Evolutionary conservation across 1,140 invertebrate genomes (phyloP).

Genomic region (Calephelis virginiensis): DNA sequence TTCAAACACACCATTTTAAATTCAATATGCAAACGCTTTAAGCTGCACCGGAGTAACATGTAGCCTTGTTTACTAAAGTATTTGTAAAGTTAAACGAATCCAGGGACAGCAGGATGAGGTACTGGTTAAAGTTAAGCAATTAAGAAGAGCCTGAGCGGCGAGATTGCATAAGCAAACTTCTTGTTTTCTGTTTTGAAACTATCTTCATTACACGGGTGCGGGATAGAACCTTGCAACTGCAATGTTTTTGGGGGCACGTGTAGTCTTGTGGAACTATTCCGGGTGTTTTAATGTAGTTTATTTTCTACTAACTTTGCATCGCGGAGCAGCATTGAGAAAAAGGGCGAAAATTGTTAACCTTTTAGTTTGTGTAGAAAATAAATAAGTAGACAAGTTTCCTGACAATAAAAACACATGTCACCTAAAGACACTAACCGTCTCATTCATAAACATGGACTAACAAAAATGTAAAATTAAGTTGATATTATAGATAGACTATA

Average conservation of each 20-base stretch:
- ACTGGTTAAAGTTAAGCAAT: slow-evolving; percentile 69
- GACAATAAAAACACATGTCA: no score
- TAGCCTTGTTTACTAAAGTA: slow-evolving; percentile 47
- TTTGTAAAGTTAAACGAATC: slow-evolving; percentile 60
- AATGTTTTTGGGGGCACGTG: slow-evolving; percentile 15
- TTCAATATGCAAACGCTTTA: slow-evolving; percentile 22
- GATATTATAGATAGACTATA: no score
- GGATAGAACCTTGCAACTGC: slow-evolving; percentile 4
- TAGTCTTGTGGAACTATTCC: slow-evolving; percentile 6
- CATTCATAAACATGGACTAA: no score
- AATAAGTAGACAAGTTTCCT: no score
- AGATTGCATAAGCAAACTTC: slow-evolving; percentile 67
- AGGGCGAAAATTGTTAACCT: no score
- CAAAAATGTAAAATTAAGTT: no score
- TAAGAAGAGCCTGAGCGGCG: slow-evolving; percentile 67
- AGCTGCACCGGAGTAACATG: slow-evolving; percentile 21
- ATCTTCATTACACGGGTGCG: slow-evolving; percentile 62
- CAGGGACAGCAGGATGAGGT: slow-evolving; percentile 51
- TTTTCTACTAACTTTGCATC: not conserved
- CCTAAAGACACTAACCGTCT: no score
- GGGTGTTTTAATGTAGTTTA: slow-evolving; percentile 7
- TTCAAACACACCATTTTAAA: not conserved
- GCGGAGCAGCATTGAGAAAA: not conserved
- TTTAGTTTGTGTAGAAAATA: no score
- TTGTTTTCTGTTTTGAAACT: slow-evolving; percentile 69